Conservation (phyloP, 1,140 invertebrate species). For the Drosophila mojavensis region DNA sequence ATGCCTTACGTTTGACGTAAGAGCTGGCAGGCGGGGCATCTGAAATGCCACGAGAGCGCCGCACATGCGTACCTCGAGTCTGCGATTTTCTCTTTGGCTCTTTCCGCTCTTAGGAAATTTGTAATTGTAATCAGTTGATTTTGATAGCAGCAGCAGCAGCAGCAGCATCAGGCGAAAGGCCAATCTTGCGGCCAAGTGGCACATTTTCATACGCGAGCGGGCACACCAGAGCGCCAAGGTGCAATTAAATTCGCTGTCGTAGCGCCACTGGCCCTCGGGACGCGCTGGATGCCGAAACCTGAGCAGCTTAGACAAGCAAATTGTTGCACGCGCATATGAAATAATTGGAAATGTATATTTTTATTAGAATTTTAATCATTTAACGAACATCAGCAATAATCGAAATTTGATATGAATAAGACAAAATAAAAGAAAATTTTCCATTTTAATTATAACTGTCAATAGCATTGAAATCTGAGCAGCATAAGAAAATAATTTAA, state of each 20-base stretch:
- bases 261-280: conserved; percentile 18
- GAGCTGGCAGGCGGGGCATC: conserved; percentile 67
- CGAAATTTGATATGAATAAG: too few relatives aligned
- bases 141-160: conserved; percentile 20
- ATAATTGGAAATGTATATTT: conserved; percentile 4
- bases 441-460: too few relatives aligned
- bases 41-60: conserved; percentile 27
- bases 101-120: conserved; percentile 41
- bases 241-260: conserved; percentile 65
- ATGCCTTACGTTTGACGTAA: conserved; percentile 55
- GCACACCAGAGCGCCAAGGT: conserved; percentile 39
- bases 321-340: not conserved
- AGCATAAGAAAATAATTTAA: conserved; percentile 29
- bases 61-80: conserved; percentile 37
- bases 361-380: too few relatives aligned
- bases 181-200: conserved; percentile 28
- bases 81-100: not conserved
- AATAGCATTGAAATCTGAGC: not conserved
- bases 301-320: conserved; percentile 12
- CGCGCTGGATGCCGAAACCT: conserved; percentile 12
- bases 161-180: conserved; percentile 35
- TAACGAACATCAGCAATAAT: too few relatives aligned
- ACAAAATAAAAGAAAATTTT: too few relatives aligned
- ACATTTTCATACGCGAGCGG: conserved; percentile 47
- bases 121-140: conserved; percentile 41